Base-by-base conservation (phyloP, 2,888 invertebrate species). In the Sussaba pulchella region DNA sequence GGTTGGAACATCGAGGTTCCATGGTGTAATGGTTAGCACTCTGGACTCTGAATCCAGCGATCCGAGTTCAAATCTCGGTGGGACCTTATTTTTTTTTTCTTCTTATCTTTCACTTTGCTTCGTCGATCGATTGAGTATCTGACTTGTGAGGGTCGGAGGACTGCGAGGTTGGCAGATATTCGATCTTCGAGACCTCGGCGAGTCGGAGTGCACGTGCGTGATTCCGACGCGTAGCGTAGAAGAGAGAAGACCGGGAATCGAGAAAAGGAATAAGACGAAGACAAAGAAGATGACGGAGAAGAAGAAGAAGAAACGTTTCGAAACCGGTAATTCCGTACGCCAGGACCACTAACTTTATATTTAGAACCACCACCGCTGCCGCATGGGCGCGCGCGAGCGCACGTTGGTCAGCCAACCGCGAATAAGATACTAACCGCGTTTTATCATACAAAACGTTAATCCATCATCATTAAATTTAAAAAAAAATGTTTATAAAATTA, bases 21-120 rank as follows among this genome's bases (percentile, higher is more conserved):
- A 61, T 61, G 61, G 61, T 41, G 61, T 61, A 95, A 95, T 94
- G 95, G 95, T 95, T 94, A 95, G 95, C 95, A 95, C 95, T 95
- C 94, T 95, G 95, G 95, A 95, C 95, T 95, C 94, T 95, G 95
- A 95, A 95, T 95, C 95, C 95, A 95, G 95, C 95, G 95, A 95
- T 95, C 95, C 95, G 95, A 95, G 95, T 95, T 95, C 95, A 95
- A 95, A 94, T 95, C 95, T 95, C 95, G 95, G 95, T 95, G 54
- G 54, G 21, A 52, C 52, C 45, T 67, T 41, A 5, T 4, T 26
- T 57, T 19, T 45, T 41, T 36, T 36, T 66, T 75, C 14, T 45
- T n/a, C n/a, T n/a, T n/a, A n/a, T n/a, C n/a, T 31, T 31, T 2
- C 31, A 5, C 6, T 59, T 31, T 50, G 26, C 39, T 54, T 3